Evolutionary conservation across 2,113 vertebrate species (phyloP).

Genomic region (Mus spicilegus): DNA sequence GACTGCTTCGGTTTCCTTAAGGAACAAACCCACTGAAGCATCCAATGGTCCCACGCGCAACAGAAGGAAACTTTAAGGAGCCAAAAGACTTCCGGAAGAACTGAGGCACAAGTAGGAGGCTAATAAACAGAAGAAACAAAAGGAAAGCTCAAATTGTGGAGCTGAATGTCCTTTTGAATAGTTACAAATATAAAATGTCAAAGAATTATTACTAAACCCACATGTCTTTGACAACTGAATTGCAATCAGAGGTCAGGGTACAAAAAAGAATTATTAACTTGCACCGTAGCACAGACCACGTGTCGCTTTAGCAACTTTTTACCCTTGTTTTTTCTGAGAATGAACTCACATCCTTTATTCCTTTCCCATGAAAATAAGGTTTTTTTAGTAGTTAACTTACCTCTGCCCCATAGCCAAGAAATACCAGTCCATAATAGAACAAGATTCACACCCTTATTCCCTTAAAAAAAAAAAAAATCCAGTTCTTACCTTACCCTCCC

Average conservation of each 20-base stretch:
- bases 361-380: neutral
- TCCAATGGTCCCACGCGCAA: neutral
- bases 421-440: neutral
- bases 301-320: constrained; percentile 43
- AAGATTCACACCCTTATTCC: neutral
- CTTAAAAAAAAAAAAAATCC: neutral
- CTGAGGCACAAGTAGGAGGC: neutral
- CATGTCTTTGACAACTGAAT: constrained; percentile 37
- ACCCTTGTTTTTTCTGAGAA: constrained; percentile 15
- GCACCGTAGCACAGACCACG: constrained; percentile 6
- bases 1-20: neutral
- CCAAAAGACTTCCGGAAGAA: neutral
- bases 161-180: constrained; percentile 27
- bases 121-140: constrained; percentile 16
- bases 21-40: constrained; percentile 34
- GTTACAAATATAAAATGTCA: constrained; percentile 34
- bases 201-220: constrained; percentile 61
- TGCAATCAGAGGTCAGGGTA: constrained; percentile 64
- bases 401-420: neutral
- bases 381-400: neutral
- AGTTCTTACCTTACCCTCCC: neutral
- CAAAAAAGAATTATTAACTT: constrained; percentile 73
- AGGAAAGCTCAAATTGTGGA: neutral
- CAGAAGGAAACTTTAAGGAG: constrained; percentile 4
- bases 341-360: neutral